Conservation (phyloP, 2,797 vertebrate species). For the Alfaro cultratus region DNA sequence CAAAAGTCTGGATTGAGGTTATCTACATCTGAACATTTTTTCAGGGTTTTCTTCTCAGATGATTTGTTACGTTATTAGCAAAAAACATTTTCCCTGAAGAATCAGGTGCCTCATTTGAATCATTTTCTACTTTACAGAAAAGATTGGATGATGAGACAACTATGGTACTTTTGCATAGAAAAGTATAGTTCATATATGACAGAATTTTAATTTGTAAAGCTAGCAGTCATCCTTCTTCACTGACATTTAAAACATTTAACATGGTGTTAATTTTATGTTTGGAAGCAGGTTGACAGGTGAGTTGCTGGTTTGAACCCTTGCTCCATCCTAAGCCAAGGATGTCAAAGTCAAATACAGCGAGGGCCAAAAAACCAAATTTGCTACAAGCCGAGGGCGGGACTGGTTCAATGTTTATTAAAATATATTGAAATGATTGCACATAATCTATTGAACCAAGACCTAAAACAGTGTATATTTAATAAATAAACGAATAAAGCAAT, state of each 20-base stretch:
- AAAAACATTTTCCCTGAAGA: background rate
- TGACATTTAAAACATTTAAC: background rate
- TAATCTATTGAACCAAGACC: too few relatives aligned
- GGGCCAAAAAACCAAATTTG: too few relatives aligned
- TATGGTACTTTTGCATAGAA: background rate
- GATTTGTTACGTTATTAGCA: background rate
- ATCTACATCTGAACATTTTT: background rate
- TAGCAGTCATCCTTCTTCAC: background rate
- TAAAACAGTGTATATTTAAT: too few relatives aligned
- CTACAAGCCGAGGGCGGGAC: too few relatives aligned
- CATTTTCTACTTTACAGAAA: background rate
- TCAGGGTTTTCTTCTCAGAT: background rate
- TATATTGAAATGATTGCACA: too few relatives aligned
- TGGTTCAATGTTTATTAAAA: too few relatives aligned
- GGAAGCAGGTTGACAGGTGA: background rate
- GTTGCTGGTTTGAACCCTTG: background rate
- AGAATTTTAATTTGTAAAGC: background rate
- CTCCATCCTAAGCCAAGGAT: too few relatives aligned
- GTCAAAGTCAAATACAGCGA: too few relatives aligned
- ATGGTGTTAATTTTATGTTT: background rate
- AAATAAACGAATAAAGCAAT: too few relatives aligned
- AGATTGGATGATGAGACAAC: background rate
- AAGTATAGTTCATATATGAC: background rate
- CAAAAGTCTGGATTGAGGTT: background rate
- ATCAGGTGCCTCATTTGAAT: background rate